Base-by-base conservation (phyloP, 2,888 invertebrate genomes). In the Yponomeuta malinellus region DNA sequence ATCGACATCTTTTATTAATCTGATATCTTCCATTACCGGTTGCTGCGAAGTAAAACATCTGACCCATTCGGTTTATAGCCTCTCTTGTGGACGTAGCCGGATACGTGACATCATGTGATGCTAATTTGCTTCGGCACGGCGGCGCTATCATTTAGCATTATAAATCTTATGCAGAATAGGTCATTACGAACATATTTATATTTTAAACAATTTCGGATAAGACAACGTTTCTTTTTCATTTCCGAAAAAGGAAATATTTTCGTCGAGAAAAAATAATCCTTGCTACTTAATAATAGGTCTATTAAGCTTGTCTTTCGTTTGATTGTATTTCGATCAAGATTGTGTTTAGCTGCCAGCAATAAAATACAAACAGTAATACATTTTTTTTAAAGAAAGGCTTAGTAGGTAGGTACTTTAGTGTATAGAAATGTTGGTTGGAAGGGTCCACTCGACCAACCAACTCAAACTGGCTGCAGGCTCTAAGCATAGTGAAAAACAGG, bases 61-160 rank as follows among this genome's bases (percentile, higher is more conserved):
- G 84, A 84, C 84, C 81, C 80, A 83, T 83, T 85, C 83, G 85
- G 87, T 87, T 87, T 85, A 86, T 85, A 82, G 83, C 78, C 79
- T 79, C 81, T 83, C 81, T 81, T 81, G 81, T 79, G 78, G 83
- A 84, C 83, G 85, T 84, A 88, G 83, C 83, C 85, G 87, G 86
- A 88, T 86, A 81, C 84, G 83, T 88, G 89, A 88, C 86, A 85
- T 89, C 87, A 88, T 84, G 80, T 82, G 84, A 88, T 87, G 86
- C 84, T 88, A 88, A 89, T 88, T 84, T 80, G 79, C 83, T 81
- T 77, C 78, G 80, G 74, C 74, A 74, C 74, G 79, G 72, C 81
- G 81, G 80, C 83, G 82, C 82, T 83, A 85, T 85, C 82, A 83
- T 84, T 85, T 81, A 78, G 79, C 74, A 77, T 78, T 79, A 83